phyloP scores from a whole-genome alignment of 2,113 vertebrate genomes.

The Saimiri boliviensis region DNA sequence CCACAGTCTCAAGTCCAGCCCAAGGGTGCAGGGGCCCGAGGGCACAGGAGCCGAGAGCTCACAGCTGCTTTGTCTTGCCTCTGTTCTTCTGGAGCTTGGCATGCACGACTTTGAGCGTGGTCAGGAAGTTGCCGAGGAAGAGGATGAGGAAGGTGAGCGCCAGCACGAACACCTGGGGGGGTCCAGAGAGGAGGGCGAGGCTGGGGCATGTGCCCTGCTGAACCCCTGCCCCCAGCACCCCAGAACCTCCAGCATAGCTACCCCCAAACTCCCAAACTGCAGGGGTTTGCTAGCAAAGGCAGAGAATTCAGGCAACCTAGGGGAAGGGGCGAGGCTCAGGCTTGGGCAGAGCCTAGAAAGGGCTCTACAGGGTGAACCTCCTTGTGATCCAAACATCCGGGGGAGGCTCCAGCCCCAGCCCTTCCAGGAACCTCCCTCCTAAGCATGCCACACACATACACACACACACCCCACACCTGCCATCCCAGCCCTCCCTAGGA shows the following conservation, averaged over 20 bases:
- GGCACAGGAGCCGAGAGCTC: background rate
- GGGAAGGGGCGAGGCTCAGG: background rate
- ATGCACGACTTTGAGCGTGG: slow-evolving; percentile 96
- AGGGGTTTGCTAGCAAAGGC: background rate
- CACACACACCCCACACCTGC: no score
- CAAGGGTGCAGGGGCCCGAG: background rate
- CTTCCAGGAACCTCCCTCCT: no score
- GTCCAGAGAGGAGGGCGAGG: background rate
- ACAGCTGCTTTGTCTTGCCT: slow-evolving; percentile 86
- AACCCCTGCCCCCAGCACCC: rapidly evolving
- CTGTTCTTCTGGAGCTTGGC: slow-evolving; percentile 95
- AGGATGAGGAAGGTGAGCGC: slow-evolving; percentile 95
- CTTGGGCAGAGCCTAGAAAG: background rate
- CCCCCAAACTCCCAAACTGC: background rate
- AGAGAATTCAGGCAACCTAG: no score
- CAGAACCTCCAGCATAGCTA: no score
- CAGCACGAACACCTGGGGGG: slow-evolving; percentile 93
- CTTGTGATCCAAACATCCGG: background rate
- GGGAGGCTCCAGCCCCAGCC: no score
- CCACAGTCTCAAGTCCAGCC: background rate
- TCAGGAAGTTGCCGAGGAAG: slow-evolving; percentile 98
- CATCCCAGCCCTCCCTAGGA: background rate
- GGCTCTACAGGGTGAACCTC: background rate
- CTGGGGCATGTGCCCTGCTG: no score
- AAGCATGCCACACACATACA: no score